phyloP scores from a whole-genome alignment of 2,797 vertebrate species.

The Limnodromus scolopaceus region DNA sequence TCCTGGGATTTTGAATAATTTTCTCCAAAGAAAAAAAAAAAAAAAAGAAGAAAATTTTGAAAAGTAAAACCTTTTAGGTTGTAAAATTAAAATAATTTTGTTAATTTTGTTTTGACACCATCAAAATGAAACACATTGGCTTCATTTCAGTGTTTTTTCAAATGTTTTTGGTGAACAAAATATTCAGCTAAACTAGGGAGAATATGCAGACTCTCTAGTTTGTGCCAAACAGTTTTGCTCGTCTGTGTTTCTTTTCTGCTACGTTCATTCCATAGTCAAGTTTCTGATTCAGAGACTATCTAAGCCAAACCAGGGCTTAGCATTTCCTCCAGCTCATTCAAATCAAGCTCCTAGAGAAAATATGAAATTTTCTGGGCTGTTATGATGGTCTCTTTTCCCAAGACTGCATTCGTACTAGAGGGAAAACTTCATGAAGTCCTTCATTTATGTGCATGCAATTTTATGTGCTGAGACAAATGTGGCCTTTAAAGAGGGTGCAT shows the following conservation, averaged over 20 bases:
- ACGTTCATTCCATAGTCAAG: neutral
- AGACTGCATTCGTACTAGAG: neutral
- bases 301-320: slow-evolving; percentile 9
- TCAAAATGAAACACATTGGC: neutral
- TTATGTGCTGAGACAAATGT: slow-evolving; percentile 49
- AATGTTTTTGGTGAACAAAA: slow-evolving; percentile 9
- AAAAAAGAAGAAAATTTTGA: neutral
- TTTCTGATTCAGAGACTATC: slow-evolving; percentile 20
- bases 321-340: neutral
- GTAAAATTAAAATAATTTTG: neutral
- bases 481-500: neutral
- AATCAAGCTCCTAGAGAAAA: slow-evolving; percentile 11
- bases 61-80: neutral
- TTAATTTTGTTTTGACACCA: slow-evolving; percentile 8
- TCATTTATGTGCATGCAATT: slow-evolving; percentile 10
- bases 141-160: neutral
- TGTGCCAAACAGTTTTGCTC: slow-evolving; percentile 4
- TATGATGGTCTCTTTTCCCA: neutral
- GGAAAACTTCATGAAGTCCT: neutral
- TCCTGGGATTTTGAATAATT: neutral
- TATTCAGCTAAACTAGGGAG: neutral
- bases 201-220: neutral
- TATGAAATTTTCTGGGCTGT: slow-evolving; percentile 2
- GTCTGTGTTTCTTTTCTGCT: slow-evolving; percentile 1
- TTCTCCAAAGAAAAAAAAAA: neutral